Evolutionary conservation across 2,888 invertebrate species (phyloP).

Genomic region (Heliconius ismenius): DNA sequence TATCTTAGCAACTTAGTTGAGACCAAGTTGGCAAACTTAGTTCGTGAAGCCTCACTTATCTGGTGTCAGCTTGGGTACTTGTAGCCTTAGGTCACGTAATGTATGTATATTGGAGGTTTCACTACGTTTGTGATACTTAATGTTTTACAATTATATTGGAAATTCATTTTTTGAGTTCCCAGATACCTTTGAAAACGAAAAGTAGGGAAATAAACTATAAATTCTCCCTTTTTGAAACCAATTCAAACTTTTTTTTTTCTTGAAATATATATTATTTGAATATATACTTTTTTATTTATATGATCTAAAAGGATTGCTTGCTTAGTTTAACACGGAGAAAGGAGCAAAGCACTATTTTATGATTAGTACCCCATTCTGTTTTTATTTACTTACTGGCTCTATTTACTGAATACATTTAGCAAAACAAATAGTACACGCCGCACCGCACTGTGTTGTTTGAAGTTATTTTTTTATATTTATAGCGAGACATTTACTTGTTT

Average conservation of each 20-base stretch:
- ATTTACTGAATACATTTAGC: background rate
- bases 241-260: too few species aligned
- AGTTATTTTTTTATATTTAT: background rate
- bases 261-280: too few species aligned
- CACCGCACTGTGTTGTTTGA: background rate
- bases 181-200: too few species aligned
- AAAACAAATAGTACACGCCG: background rate
- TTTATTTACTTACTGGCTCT: background rate
- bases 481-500: background rate
- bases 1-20: constrained; percentile 40
- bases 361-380: background rate
- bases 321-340: too few species aligned
- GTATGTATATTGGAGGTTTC: constrained; percentile 6
- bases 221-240: too few species aligned
- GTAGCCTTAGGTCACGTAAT: constrained; percentile 15
- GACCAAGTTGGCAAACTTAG: constrained; percentile 33
- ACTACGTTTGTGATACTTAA: background rate
- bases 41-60: constrained; percentile 32
- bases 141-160: background rate
- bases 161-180: too few species aligned
- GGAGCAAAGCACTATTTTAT: background rate
- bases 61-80: constrained; percentile 29
- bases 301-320: too few species aligned
- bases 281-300: too few species aligned
- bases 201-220: too few species aligned